phyloP scores from a whole-genome alignment of 2,797 vertebrate genomes.

The Spondyliosoma cantharus region DNA sequence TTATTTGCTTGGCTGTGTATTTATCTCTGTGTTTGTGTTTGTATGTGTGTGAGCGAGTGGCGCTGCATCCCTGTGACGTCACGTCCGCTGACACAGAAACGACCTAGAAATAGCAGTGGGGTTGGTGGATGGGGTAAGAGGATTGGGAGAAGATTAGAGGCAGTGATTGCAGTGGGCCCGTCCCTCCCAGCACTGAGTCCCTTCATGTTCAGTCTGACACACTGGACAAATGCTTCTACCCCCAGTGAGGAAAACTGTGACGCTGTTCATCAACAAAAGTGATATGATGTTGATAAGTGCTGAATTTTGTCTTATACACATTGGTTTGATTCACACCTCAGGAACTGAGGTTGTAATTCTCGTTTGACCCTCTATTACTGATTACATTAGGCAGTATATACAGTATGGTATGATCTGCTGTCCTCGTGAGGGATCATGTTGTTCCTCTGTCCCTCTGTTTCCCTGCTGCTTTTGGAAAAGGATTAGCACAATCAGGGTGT shows the following conservation, averaged over 20 bases:
- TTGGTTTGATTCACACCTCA: conserved; percentile 5
- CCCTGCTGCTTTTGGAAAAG: neutral
- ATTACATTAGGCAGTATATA: neutral
- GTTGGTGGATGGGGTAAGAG: conserved; percentile 77
- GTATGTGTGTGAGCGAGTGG: conserved; percentile 6
- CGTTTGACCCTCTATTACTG: neutral
- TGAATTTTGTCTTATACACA: neutral
- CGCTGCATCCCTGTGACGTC: conserved; percentile 51
- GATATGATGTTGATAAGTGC: neutral
- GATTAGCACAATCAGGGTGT: conserved; percentile 12
- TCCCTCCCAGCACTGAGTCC: conserved; percentile 27
- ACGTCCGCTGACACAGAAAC: conserved; percentile 75
- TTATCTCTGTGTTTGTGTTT: conserved; percentile 7
- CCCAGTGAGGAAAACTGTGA: conserved; percentile 48
- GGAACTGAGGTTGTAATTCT: neutral
- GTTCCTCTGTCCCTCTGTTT: conserved; percentile 26
- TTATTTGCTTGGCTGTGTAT: conserved; percentile 2
- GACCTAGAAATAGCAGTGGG: conserved; percentile 72
- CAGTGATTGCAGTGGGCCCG: conserved; percentile 72
- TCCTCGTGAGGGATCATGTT: neutral
- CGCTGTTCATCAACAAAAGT: conserved; percentile 4
- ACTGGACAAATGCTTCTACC: conserved; percentile 44
- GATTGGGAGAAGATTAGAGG: conserved; percentile 85
- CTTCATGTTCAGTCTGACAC: conserved; percentile 31
- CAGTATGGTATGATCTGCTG: neutral